phyloP scores from a whole-genome alignment of 2,113 vertebrate species.

The Cariama cristata region DNA sequence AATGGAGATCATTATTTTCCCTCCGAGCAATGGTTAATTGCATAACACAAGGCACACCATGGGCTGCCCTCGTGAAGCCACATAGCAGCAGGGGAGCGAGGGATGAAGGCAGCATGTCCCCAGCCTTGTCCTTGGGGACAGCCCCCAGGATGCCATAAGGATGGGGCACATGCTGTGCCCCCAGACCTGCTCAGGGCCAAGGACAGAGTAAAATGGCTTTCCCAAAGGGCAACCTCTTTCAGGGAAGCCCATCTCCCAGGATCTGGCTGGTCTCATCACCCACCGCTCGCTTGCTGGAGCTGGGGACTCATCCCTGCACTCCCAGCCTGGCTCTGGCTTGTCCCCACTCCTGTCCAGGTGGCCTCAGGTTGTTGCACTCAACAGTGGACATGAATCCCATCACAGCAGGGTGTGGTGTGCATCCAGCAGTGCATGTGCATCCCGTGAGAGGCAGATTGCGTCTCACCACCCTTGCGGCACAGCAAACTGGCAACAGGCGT shows the following conservation, averaged over 20 bases:
- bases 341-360: neutral
- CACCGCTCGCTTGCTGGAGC: rapidly evolving
- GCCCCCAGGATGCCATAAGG: neutral
- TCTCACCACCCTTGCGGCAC: neutral
- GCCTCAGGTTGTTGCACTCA: too few relatives aligned
- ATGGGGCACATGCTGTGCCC: neutral
- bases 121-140: neutral
- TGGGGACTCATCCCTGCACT: neutral
- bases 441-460: rapidly evolving
- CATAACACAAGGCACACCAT: rapidly evolving
- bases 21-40: neutral
- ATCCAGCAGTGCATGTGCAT: rapidly evolving
- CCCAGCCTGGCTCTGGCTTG: neutral
- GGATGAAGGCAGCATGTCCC: neutral
- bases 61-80: neutral
- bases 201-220: neutral
- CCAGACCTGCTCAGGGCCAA: neutral
- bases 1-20: conserved; percentile 1
- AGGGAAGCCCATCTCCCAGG: neutral
- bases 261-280: neutral
- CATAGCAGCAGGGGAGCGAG: rapidly evolving
- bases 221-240: neutral
- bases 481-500: neutral
- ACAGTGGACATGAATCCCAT: rapidly evolving
- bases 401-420: rapidly evolving